phyloP scores from a whole-genome alignment of 2,888 invertebrate species.

The Vesta saturnalis region DNA sequence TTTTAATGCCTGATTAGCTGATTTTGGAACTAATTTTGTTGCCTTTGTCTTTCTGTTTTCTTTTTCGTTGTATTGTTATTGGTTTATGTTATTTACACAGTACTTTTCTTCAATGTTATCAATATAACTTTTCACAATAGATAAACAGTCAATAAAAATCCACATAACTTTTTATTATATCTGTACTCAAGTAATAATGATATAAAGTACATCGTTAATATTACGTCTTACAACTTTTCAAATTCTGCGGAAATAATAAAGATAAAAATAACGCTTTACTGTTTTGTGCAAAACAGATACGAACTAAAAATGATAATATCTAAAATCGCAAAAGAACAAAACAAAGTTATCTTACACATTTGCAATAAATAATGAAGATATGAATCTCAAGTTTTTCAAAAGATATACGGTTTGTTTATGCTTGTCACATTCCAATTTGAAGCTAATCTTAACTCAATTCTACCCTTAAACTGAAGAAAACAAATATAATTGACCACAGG shows the following conservation, averaged over 20 bases:
- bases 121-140: too few species aligned
- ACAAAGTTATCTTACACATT: slow-evolving; percentile 32
- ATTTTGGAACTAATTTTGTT: too few species aligned
- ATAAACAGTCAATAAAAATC: neutral
- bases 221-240: neutral
- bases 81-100: too few species aligned
- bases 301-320: slow-evolving; percentile 13
- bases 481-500: slow-evolving; percentile 26
- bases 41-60: too few species aligned
- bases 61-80: too few species aligned
- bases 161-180: neutral
- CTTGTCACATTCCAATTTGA: slow-evolving; percentile 34
- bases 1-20: too few species aligned
- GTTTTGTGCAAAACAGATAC: neutral
- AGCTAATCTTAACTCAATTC: slow-evolving; percentile 30
- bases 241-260: neutral
- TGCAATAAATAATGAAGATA: slow-evolving; percentile 32
- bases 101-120: too few species aligned
- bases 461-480: slow-evolving; percentile 17
- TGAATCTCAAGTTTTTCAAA: slow-evolving; percentile 13
- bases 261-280: neutral
- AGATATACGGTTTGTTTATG: slow-evolving; percentile 32
- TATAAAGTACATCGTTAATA: neutral
- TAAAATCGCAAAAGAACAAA: slow-evolving; percentile 11
- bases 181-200: neutral